Conservation (phyloP, 2,888 invertebrate genomes). For the Oxyteleia sp. region DNA sequence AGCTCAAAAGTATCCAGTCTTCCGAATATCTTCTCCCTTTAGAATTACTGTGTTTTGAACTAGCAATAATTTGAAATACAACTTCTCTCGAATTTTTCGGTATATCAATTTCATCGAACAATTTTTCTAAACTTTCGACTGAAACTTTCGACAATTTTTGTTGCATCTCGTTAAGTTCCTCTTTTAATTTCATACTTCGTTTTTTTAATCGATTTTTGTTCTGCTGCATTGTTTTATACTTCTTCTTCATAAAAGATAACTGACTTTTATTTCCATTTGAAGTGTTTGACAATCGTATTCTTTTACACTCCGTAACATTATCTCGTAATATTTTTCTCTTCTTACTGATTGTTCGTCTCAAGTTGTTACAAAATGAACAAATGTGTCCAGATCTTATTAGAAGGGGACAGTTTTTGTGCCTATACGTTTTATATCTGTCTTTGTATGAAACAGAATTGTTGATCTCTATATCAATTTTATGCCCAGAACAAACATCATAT, state of each 20-base stretch:
- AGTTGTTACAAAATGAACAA: slow-evolving; percentile 20
- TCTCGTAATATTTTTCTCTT: not conserved
- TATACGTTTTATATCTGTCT: too few species aligned
- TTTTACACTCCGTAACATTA: not conserved
- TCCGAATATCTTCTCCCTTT: slow-evolving; percentile 15
- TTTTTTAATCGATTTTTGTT: slow-evolving; percentile 1
- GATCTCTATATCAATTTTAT: not conserved
- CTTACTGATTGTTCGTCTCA: not conserved
- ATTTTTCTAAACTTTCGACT: not conserved
- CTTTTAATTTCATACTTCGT: not conserved
- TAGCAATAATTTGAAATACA: not conserved
- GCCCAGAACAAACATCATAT: slow-evolving; percentile 14
- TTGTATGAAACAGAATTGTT: not conserved
- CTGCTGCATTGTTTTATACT: not conserved
- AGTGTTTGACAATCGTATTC: not conserved
- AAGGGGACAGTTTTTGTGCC: too few species aligned
- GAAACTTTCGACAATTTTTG: not conserved
- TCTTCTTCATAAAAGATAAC: not conserved
- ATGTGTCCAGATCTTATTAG: not conserved
- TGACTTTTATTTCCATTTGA: not conserved
- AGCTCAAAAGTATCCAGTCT: slow-evolving; percentile 21
- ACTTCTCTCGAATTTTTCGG: slow-evolving; percentile 18
- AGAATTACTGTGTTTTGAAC: not conserved
- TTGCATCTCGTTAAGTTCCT: not conserved
- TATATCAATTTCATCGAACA: not conserved